A percentile compares a stretch with the other conserved stretches of the same genome.
Conservation (phyloP, 2,113 vertebrate species). For the Anarhynchus alexandrinus region DNA sequence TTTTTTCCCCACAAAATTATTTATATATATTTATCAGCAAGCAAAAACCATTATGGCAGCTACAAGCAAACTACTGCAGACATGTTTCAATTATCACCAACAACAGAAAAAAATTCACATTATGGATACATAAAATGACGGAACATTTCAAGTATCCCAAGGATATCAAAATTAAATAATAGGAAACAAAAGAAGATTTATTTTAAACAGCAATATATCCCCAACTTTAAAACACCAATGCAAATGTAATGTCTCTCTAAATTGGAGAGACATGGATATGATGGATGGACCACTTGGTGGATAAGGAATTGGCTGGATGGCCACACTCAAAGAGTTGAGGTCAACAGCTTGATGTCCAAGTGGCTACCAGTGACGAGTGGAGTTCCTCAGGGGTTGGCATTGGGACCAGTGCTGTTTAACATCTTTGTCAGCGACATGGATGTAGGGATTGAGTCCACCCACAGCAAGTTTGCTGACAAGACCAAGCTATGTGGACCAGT, state of each 20-base stretch:
- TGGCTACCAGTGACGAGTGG: no score
- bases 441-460: no score
- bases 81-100: neutral
- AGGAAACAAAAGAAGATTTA: neutral
- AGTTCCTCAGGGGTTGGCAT: no score
- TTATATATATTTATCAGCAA: neutral
- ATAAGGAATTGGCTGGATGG: no score
- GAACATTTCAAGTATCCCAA: neutral
- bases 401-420: no score
- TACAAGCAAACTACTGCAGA: neutral
- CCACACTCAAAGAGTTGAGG: no score
- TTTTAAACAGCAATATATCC: neutral
- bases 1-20: neutral
- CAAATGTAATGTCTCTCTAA: neutral
- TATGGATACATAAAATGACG: neutral
- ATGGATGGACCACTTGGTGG: no score
- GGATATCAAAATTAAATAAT: neutral
- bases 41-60: neutral
- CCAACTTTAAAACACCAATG: neutral
- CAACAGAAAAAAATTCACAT: neutral
- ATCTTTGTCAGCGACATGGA: no score
- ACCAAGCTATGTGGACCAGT: no score
- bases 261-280: no score
- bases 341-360: no score
- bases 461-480: no score